Evolutionary conservation across 2,888 invertebrate genomes (phyloP), one percentile per base, ranked within the genome.

Genomic region (Oconnorella tubifera): DNA sequence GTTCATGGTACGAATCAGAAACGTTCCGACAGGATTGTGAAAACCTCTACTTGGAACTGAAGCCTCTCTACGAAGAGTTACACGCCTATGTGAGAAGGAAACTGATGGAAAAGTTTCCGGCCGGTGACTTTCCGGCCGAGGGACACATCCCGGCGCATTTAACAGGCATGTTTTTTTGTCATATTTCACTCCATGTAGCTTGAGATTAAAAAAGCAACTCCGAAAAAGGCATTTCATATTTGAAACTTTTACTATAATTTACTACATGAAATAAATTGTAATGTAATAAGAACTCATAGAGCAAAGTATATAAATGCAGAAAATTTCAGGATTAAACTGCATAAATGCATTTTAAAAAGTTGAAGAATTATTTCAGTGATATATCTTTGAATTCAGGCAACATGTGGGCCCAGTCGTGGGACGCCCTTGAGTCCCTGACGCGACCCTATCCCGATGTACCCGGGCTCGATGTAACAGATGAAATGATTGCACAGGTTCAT

Each of bases 121-220:
- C 56, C 33, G 56, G 67, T 3, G 33, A 49, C 28, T 72, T 83
- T 28, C 77, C 77, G 3, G 14, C 19, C 10, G 88, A 89, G 65
- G 91, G 91, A 0, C 91, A 92, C 0, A 87, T 94, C 64, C 92
- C 93, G 0, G 90, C 90, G 0, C 92, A 93, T 83, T 78, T 93
- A n/a, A n/a, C n/a, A n/a, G n/a, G n/a, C n/a, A n/a, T n/a, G n/a
- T n/a, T n/a, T n/a, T n/a, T n/a, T n/a, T n/a, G n/a, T n/a, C n/a
- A n/a, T n/a, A n/a, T n/a, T n/a, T n/a, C n/a, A n/a, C n/a, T n/a
- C n/a, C n/a, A n/a, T n/a, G n/a, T n/a, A n/a, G n/a, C n/a, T n/a
- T n/a, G n/a, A n/a, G n/a, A n/a, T n/a, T n/a, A n/a, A n/a, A n/a
- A n/a, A n/a, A n/a, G n/a, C n/a, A n/a, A n/a, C n/a, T n/a, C n/a